Evolutionary conservation across 2,797 vertebrate species (phyloP).

Genomic region (Semaprochilodus insignis): DNA sequence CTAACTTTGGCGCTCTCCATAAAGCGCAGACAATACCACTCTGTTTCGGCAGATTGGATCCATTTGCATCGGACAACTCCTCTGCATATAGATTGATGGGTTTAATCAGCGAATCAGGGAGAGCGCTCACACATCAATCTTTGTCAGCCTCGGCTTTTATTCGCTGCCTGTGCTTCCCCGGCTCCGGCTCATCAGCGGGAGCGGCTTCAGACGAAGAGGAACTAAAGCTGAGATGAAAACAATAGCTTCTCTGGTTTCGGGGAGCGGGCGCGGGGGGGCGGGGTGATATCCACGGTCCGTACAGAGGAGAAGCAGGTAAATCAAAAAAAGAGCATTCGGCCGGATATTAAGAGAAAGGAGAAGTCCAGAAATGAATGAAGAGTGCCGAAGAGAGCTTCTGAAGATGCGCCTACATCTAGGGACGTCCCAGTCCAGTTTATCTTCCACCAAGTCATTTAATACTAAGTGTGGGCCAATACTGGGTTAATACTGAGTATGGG

Average conservation of each 20-base stretch:
- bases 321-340: constrained; percentile 57
- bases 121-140: constrained; percentile 92
- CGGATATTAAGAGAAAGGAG: constrained; percentile 44
- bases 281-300: constrained; percentile 59
- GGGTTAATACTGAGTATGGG: not conserved
- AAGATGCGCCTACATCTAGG: not conserved
- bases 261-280: not conserved
- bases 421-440: not conserved
- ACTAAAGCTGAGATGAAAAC: constrained; percentile 55
- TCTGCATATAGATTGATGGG: constrained; percentile 99
- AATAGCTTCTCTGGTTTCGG: constrained; percentile 32
- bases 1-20: constrained; percentile 77
- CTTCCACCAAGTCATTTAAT: not conserved
- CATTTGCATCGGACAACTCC: constrained; percentile 94
- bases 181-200: constrained; percentile 82
- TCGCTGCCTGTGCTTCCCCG: constrained; percentile 72
- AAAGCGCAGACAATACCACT: constrained; percentile 80
- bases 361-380: constrained; percentile 33
- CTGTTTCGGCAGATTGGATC: constrained; percentile 90
- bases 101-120: constrained; percentile 99
- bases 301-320: constrained; percentile 68
- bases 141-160: constrained; percentile 81
- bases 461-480: no score
- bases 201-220: constrained; percentile 75
- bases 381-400: constrained; percentile 7